These are phyloP conservation scores for Andrena camellia DNA, from an alignment of 2,888 invertebrate genomes.

Conservation along the genomic window DNA sequence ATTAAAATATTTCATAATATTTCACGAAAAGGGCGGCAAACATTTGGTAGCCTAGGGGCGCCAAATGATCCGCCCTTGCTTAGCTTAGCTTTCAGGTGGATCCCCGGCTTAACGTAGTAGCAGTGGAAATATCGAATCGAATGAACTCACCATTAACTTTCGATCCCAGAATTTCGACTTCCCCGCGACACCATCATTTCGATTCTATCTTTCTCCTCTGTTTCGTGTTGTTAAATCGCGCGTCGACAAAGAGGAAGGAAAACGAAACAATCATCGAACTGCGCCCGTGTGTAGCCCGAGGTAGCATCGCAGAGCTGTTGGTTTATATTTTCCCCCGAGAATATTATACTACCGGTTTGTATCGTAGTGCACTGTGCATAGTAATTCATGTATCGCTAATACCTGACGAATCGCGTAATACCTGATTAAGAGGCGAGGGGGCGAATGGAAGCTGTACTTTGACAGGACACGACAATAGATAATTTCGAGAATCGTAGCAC, in stretches of 20 bases:
- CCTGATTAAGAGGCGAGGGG: conserved; percentile 5
- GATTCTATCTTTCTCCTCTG: conserved; percentile 1
- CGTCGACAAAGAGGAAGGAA: background rate
- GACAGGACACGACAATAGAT: conserved; percentile 47
- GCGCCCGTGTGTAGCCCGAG: conserved; percentile 1
- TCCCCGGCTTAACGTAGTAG: background rate
- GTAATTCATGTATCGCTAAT: conserved; percentile 36
- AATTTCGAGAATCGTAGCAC: conserved; percentile 25
- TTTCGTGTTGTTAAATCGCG: conserved; percentile 10
- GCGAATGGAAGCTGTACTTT: conserved; percentile 13
- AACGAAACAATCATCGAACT: conserved; percentile 19
- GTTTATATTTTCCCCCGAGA: conserved; percentile 37
- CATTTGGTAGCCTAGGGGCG: no score
- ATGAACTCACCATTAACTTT: background rate
- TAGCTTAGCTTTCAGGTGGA: background rate
- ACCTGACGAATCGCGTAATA: conserved; percentile 28
- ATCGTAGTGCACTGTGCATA: conserved; percentile 44
- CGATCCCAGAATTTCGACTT: background rate
- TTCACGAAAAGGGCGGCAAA: no score
- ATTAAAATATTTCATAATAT: no score
- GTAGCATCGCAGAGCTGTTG: conserved; percentile 8
- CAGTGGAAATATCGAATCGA: conserved; percentile 19
- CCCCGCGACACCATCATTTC: conserved; percentile 3
- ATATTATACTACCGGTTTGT: conserved; percentile 27
- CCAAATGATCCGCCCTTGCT: no score